Conservation (phyloP, 2,888 invertebrate genomes). For the Seladonia tumulorum region DNA sequence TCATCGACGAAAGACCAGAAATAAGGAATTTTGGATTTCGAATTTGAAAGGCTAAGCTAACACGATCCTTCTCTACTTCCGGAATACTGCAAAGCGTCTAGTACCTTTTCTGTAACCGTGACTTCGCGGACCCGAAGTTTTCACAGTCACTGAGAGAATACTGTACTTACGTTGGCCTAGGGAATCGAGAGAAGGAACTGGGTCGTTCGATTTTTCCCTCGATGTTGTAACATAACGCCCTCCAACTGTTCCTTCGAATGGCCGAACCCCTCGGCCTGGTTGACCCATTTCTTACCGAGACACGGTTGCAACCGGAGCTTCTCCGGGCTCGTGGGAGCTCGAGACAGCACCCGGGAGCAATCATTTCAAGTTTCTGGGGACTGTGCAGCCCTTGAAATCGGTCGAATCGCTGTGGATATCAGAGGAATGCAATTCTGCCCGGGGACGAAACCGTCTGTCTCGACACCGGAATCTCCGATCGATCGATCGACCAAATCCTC, state of each 20-base stretch:
- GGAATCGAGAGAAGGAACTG: slow-evolving; percentile 21
- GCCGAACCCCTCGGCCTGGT: neutral
- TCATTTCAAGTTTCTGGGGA: neutral
- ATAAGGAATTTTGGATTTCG: too few relatives aligned
- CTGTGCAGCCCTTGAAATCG: neutral
- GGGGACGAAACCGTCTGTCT: neutral
- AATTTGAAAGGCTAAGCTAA: too few relatives aligned
- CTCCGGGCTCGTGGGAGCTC: neutral
- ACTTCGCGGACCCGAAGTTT: too few relatives aligned
- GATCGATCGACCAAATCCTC: neutral
- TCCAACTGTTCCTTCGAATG: slow-evolving; percentile 9
- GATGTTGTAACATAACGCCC: slow-evolving; percentile 2
- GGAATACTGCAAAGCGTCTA: too few relatives aligned
- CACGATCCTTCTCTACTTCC: too few relatives aligned
- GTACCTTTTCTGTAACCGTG: too few relatives aligned
- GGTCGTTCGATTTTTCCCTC: slow-evolving; percentile 48
- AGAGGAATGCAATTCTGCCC: neutral
- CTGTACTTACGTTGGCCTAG: neutral
- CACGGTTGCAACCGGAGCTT: neutral
- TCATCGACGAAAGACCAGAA: neutral
- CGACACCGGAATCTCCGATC: neutral
- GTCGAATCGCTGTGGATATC: neutral
- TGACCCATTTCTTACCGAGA: slow-evolving; percentile 11
- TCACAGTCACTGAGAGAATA: too few relatives aligned
- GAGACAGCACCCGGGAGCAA: neutral